phyloP scores from a whole-genome alignment of 2,888 invertebrate genomes.

The Perdita meconis region DNA sequence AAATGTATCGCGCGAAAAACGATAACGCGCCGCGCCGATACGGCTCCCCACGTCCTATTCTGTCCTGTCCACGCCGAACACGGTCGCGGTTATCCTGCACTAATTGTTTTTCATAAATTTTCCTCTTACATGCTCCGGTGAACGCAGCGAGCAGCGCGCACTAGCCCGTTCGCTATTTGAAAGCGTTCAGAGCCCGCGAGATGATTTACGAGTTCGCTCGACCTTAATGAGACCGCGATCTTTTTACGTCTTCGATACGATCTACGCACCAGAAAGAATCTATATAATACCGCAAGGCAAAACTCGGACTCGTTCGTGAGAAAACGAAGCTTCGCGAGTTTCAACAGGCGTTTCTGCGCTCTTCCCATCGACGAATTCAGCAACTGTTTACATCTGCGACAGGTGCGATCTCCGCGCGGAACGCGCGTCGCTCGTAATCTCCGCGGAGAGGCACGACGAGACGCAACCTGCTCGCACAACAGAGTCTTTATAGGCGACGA shows the following conservation, averaged over 20 bases:
- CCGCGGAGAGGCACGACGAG: constrained; percentile 4
- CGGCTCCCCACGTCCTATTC: constrained; percentile 1
- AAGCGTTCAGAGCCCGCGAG: constrained; percentile 8
- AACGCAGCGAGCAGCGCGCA: constrained; percentile 21
- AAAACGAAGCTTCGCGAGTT: constrained; percentile 4
- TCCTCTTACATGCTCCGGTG: constrained; percentile 38
- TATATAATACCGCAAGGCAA: too few species aligned
- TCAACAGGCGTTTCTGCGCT: constrained; percentile 12
- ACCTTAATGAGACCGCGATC: too few species aligned
- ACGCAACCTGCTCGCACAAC: constrained; percentile 48
- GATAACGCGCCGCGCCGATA: constrained; percentile 33
- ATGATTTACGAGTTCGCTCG: constrained; percentile 12
- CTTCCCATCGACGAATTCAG: neutral
- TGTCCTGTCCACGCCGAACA: constrained; percentile 26
- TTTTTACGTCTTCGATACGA: neutral
- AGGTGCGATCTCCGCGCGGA: constrained; percentile 49
- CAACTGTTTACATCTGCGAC: constrained; percentile 60
- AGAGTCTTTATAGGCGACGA: constrained; percentile 48
- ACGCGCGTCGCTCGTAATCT: constrained; percentile 35
- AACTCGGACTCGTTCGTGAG: too few species aligned
- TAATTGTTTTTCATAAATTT: constrained; percentile 54
- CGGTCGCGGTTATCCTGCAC: constrained; percentile 34
- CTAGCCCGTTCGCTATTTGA: constrained; percentile 17
- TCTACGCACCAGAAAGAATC: neutral
- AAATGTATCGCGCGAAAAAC: constrained; percentile 37